These are phyloP conservation scores for Troides helena DNA, from an alignment of 2,888 invertebrate genomes.

Conservation along the genomic window DNA sequence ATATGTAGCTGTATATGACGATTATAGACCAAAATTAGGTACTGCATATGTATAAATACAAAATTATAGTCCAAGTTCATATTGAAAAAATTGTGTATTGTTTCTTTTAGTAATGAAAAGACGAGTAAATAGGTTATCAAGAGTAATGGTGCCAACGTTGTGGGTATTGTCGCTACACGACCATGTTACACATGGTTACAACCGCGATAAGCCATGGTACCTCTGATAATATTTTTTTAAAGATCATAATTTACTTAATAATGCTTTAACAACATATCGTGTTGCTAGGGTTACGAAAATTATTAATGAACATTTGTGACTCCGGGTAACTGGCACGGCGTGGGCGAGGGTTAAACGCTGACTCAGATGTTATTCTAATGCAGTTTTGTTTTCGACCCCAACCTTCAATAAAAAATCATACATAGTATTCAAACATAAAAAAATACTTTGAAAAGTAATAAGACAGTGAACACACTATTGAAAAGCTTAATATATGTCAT, in stretches of 20 bases:
- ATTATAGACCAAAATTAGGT: no score
- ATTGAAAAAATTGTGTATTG: not conserved
- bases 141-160: constrained; percentile 14
- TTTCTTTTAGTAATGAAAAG: not conserved
- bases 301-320: constrained; percentile 42
- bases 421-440: no score
- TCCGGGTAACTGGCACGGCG: constrained; percentile 38
- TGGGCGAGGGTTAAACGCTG: constrained; percentile 49
- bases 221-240: constrained; percentile 22
- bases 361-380: constrained; percentile 44
- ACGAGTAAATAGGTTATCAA: constrained; percentile 23
- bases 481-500: not conserved
- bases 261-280: constrained; percentile 32
- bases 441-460: no score
- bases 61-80: not conserved
- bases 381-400: constrained; percentile 34
- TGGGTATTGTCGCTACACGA: constrained; percentile 9
- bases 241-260: not conserved
- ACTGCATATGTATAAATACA: not conserved
- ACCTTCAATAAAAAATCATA: constrained; percentile 40
- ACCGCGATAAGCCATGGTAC: constrained; percentile 22
- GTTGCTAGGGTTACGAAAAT: constrained; percentile 38
- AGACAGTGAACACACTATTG: not conserved
- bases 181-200: constrained; percentile 4
- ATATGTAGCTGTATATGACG: no score